These are phyloP conservation scores for Bellardia pandia DNA, from an alignment of 2,888 invertebrate species.

Conservation along the genomic window DNA sequence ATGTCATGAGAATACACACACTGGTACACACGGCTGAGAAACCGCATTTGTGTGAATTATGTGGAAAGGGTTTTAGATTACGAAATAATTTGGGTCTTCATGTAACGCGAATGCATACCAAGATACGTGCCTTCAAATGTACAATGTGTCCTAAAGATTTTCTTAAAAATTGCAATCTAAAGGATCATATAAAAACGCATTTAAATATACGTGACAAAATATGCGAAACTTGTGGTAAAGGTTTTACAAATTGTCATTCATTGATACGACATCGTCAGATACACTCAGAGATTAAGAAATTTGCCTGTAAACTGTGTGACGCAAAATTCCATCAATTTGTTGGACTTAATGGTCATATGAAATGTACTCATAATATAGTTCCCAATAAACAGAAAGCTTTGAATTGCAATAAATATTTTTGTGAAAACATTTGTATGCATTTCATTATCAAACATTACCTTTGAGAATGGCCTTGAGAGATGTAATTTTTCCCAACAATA, in stretches of 20 bases:
- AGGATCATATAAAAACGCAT: conserved; percentile 80
- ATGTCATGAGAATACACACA: conserved; percentile 75
- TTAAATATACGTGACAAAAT: conserved; percentile 81
- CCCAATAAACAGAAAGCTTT: too few species aligned
- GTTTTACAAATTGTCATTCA: conserved; percentile 79
- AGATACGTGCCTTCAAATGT: conserved; percentile 73
- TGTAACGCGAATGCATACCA: conserved; percentile 72
- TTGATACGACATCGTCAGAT: conserved; percentile 80
- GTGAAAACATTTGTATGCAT: too few species aligned
- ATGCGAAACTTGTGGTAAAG: conserved; percentile 80
- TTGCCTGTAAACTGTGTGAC: conserved; percentile 79
- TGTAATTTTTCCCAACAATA: too few species aligned
- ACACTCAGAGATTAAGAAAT: conserved; percentile 80
- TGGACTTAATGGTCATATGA: conserved; percentile 80
- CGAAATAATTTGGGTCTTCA: conserved; percentile 77
- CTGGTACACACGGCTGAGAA: conserved; percentile 78
- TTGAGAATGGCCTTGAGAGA: too few species aligned
- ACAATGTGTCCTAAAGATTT: conserved; percentile 77
- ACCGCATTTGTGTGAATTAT: conserved; percentile 78
- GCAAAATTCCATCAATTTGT: conserved; percentile 81
- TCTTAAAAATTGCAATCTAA: conserved; percentile 76
- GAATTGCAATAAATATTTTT: too few species aligned
- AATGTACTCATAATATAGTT: conserved; percentile 79
- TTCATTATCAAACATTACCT: too few species aligned
- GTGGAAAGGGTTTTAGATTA: conserved; percentile 79